Evolutionary conservation across 2,797 vertebrate species (phyloP).

Genomic region (Enteromius viviparus): DNA sequence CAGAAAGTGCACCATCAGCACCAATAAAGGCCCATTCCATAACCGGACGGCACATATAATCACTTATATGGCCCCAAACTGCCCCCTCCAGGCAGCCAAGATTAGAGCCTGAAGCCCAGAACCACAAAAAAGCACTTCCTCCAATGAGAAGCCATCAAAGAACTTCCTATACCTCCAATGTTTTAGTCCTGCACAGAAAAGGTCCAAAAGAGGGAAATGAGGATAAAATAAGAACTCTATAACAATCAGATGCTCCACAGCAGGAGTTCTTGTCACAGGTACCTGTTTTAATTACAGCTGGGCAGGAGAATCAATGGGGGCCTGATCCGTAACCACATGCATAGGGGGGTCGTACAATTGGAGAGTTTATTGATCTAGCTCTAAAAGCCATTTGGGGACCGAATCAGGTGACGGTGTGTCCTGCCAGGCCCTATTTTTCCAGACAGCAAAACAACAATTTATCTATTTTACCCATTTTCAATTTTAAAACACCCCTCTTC

Average conservation of each 20-base stretch:
- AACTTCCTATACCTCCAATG: background rate
- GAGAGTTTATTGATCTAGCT: constrained; percentile 52
- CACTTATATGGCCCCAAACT: constrained; percentile 17
- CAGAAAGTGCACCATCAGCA: constrained; percentile 33
- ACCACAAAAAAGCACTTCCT: background rate
- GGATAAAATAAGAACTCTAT: constrained; percentile 48
- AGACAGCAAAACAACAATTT: constrained; percentile 27
- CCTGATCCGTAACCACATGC: constrained; percentile 44
- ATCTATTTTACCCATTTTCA: constrained; percentile 25
- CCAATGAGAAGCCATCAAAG: constrained; percentile 1
- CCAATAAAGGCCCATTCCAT: constrained; percentile 16
- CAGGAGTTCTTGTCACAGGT: constrained; percentile 39
- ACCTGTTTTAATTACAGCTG: constrained; percentile 61
- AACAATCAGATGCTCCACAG: constrained; percentile 48
- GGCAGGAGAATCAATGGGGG: constrained; percentile 56
- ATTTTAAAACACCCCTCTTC: constrained; percentile 22
- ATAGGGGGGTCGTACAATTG: constrained; percentile 43
- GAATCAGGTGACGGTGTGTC: constrained; percentile 44
- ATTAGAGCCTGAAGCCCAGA: background rate
- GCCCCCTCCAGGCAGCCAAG: constrained; percentile 35
- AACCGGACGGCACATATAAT: constrained; percentile 26
- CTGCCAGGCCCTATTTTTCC: constrained; percentile 3
- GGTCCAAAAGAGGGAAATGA: constrained; percentile 10
- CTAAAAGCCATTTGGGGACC: constrained; percentile 50
- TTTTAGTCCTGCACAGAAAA: background rate